Conservation (phyloP, 2,797 vertebrate genomes). For the Pempheris klunzingeri region DNA sequence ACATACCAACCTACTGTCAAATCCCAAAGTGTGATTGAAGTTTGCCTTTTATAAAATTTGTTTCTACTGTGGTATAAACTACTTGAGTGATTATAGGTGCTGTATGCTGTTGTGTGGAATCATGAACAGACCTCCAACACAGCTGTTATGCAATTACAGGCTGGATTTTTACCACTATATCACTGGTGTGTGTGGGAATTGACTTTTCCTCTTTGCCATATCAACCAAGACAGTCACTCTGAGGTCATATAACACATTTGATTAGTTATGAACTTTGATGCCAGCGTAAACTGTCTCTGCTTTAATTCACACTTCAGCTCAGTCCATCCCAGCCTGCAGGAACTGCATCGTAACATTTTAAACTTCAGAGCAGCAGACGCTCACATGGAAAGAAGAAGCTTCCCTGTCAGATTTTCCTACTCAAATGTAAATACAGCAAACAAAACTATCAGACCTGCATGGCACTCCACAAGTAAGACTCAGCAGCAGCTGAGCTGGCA, state of each 20-base stretch:
- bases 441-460: background rate
- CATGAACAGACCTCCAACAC: too few species aligned
- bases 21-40: too few species aligned
- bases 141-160: too few species aligned
- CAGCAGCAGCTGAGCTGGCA: too few species aligned
- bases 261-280: slow-evolving; percentile 8
- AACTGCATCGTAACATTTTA: background rate
- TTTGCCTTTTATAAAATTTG: too few species aligned
- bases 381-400: background rate
- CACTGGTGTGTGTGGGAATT: too few species aligned
- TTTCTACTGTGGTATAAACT: too few species aligned
- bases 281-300: background rate
- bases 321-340: slow-evolving; percentile 1
- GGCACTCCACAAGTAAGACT: background rate
- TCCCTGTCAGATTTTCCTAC: slow-evolving; percentile 7
- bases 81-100: too few species aligned
- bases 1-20: too few species aligned
- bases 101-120: too few species aligned
- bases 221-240: background rate
- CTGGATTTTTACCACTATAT: too few species aligned
- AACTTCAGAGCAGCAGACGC: background rate
- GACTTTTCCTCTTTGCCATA: too few species aligned
- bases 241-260: background rate
- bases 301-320: background rate
- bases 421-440: slow-evolving; percentile 24